Percentiles rank a stretch among this genome's conserved stretches.
Evolutionary conservation across 2,113 vertebrate species (phyloP).

Genomic region (Pyrgilauda ruficollis): DNA sequence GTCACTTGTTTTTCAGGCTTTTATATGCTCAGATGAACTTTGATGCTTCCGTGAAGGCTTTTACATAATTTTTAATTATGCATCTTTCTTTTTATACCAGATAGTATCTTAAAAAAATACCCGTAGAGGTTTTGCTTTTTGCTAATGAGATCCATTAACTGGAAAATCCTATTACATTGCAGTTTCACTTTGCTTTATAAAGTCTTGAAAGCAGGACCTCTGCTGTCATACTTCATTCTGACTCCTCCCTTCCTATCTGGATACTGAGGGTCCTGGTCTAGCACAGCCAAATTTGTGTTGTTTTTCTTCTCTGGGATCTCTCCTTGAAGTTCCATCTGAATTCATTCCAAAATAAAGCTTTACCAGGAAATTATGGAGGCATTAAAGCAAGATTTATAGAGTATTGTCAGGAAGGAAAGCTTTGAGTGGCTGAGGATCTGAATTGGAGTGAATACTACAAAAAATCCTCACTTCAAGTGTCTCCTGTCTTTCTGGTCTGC

Average conservation of each 20-base stretch:
- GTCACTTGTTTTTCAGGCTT: neutral
- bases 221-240: neutral
- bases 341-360: neutral
- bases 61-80: neutral
- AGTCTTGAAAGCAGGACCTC: neutral
- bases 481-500: neutral
- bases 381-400: neutral
- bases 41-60: neutral
- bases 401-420: neutral
- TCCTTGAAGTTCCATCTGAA: neutral
- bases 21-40: neutral
- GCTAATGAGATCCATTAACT: neutral
- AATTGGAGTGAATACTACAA: neutral
- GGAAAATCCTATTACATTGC: constrained; percentile 10
- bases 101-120: neutral
- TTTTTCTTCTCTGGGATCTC: neutral
- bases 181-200: neutral
- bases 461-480: neutral
- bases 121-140: neutral
- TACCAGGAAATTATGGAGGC: neutral
- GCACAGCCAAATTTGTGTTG: neutral
- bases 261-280: neutral
- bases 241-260: neutral
- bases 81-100: neutral
- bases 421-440: neutral